Base-by-base conservation (phyloP, 1,140 invertebrate species). In the Lordiphosa stackelbergi region DNA sequence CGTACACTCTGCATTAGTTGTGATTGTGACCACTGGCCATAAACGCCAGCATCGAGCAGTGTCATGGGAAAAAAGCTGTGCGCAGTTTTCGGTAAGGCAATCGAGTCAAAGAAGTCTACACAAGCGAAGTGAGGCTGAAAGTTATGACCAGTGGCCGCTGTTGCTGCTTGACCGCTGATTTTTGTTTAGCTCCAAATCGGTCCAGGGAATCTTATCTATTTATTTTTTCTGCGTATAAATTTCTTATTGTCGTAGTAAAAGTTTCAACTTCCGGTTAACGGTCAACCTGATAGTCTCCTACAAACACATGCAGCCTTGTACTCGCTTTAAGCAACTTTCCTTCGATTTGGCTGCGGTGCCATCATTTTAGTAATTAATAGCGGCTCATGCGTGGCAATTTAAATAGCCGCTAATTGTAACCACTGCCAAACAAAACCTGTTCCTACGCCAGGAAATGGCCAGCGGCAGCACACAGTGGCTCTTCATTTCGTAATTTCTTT, bases 371-470 rank as follows among this genome's bases (percentile, higher is more conserved):
- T 77, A 77, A 77, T 77, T 77, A 77, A 77, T 77, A 77, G 73
- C 68, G 68, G 73, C 73, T 69, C 73, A 72, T 77, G 73, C 74
- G 72, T 69, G 58, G 73, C 73, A 68, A 77, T 77, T 77, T 66
- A 77, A 77, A 77, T 77, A 77, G 73, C 68, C 73, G 73, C 73
- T 77, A 77, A 77, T 77, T 77, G 73, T 77, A 75, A 68, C 66
- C 72, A 61, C 66, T 68, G 68, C 65, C 57, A 70, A 66, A 75
- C 61, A 66, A 69, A 73, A 73, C 70, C 64, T 41, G 70, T 73
- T 73, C 48, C 51, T 68, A 56, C 37, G 53, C 64, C 70, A 73
- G 70, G 70, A 73, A 73, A 73, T 73, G 69, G 69, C 64, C 47
- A 58, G 43, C 47, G 53, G 58, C 52, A 66, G 40, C 60, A 62